phyloP scores from a whole-genome alignment of 2,888 invertebrate genomes.

The Catocala fraxini region DNA sequence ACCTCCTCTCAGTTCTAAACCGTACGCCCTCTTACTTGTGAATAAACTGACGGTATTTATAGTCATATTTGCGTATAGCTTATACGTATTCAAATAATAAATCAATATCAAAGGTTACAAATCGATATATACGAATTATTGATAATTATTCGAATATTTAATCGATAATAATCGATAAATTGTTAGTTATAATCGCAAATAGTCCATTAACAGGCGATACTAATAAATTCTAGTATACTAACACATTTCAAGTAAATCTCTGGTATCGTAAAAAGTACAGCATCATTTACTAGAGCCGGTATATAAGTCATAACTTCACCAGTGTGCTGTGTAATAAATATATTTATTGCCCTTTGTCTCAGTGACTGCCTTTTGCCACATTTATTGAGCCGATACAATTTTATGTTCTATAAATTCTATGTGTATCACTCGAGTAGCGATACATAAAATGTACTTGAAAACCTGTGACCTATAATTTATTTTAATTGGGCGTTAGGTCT shows the following conservation, averaged over 20 bases:
- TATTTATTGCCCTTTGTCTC: constrained; percentile 60
- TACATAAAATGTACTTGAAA: constrained; percentile 22
- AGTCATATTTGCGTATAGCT: no score
- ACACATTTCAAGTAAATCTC: constrained; percentile 18
- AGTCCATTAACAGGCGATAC: constrained; percentile 1
- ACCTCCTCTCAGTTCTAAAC: no score
- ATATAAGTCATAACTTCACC: constrained; percentile 36
- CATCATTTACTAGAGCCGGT: constrained; percentile 24
- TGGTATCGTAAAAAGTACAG: constrained; percentile 8
- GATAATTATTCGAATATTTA: no score
- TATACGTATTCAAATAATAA: no score
- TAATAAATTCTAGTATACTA: neutral
- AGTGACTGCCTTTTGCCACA: constrained; percentile 44
- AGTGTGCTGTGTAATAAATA: constrained; percentile 55
- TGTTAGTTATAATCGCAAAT: no score
- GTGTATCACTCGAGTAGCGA: constrained; percentile 39
- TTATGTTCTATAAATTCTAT: constrained; percentile 48
- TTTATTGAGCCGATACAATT: constrained; percentile 50
- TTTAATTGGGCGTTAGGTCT: constrained; percentile 4
- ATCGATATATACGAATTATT: no score
- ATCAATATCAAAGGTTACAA: no score
- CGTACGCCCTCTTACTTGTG: no score
- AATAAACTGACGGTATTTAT: no score
- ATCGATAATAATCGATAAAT: no score
- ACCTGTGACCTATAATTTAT: constrained; percentile 7